phyloP scores from a whole-genome alignment of 2,888 invertebrate genomes.

The Pristionchus arcanus region DNA sequence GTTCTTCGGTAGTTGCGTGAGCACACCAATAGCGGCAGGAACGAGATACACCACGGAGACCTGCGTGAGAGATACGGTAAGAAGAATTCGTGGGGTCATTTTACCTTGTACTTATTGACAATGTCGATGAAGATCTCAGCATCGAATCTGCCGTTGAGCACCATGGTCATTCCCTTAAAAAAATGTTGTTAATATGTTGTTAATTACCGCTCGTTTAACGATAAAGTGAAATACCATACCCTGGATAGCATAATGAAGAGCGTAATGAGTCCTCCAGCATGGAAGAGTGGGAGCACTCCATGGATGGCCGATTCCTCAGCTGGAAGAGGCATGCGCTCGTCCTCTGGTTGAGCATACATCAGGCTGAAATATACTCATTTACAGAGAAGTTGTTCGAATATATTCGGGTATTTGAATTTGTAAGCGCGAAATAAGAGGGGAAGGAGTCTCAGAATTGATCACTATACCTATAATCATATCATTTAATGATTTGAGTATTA shows the following conservation, averaged over 20 bases:
- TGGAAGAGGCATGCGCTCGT: slow-evolving; percentile 42
- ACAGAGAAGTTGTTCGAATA: background rate
- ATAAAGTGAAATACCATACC: slow-evolving; percentile 35
- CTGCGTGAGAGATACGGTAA: slow-evolving; percentile 52
- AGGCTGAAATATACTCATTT: background rate
- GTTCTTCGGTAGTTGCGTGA: slow-evolving; percentile 52
- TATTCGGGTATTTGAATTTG: too few species aligned
- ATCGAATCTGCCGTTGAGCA: slow-evolving; percentile 67
- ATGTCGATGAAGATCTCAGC: slow-evolving; percentile 62
- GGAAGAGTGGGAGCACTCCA: slow-evolving; percentile 73
- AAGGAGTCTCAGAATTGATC: too few species aligned
- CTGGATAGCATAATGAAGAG: slow-evolving; percentile 65
- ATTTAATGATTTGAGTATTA: too few species aligned
- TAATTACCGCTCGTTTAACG: background rate
- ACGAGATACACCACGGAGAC: slow-evolving; percentile 67
- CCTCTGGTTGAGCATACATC: background rate
- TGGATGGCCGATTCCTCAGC: slow-evolving; percentile 60
- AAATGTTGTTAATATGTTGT: background rate
- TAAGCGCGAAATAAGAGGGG: too few species aligned
- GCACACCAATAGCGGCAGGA: slow-evolving; percentile 68
- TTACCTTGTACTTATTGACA: slow-evolving; percentile 61
- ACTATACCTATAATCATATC: too few species aligned
- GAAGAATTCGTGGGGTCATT: background rate
- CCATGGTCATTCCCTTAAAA: slow-evolving; percentile 24
- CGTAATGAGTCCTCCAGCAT: slow-evolving; percentile 73